Evolutionary conservation across 1,140 invertebrate species (phyloP).

Genomic region (Musca domestica): DNA sequence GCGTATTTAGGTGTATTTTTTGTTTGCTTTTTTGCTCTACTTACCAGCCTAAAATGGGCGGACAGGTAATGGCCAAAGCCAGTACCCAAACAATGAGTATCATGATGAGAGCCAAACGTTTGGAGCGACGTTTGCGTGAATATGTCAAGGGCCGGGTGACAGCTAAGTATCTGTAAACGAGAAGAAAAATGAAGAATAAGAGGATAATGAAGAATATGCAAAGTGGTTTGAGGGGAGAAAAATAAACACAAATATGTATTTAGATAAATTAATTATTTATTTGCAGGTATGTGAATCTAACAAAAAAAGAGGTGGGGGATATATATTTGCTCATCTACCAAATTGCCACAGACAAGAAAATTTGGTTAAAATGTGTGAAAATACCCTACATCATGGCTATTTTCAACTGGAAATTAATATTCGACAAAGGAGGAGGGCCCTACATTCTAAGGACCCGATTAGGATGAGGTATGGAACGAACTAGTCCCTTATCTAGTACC

Average conservation of each 20-base stretch:
- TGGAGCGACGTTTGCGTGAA: slow-evolving; percentile 72
- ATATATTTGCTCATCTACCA: neutral
- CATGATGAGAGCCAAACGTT: slow-evolving; percentile 75
- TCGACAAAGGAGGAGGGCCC: too few species aligned
- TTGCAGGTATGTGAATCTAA: neutral
- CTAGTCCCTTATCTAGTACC: too few species aligned
- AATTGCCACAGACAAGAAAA: neutral
- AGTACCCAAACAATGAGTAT: slow-evolving; percentile 80
- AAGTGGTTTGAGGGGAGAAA: neutral
- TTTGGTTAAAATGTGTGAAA: too few species aligned
- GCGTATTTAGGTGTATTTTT: neutral
- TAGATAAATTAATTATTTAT: neutral
- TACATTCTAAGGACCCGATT: too few species aligned
- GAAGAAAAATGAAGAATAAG: slow-evolving; percentile 15
- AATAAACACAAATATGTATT: neutral
- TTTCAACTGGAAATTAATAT: too few species aligned
- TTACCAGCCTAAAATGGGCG: slow-evolving; percentile 79
- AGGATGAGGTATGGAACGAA: too few species aligned
- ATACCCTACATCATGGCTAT: too few species aligned
- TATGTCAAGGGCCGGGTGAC: slow-evolving; percentile 82
- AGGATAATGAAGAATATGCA: neutral
- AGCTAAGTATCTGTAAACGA: slow-evolving; percentile 67
- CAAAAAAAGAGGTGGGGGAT: neutral
- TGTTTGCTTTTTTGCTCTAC: slow-evolving; percentile 28
- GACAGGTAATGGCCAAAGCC: slow-evolving; percentile 78